These are phyloP conservation scores for Macrosiphum euphorbiae DNA, from an alignment of 2,888 invertebrate species.

Conservation along the genomic window DNA sequence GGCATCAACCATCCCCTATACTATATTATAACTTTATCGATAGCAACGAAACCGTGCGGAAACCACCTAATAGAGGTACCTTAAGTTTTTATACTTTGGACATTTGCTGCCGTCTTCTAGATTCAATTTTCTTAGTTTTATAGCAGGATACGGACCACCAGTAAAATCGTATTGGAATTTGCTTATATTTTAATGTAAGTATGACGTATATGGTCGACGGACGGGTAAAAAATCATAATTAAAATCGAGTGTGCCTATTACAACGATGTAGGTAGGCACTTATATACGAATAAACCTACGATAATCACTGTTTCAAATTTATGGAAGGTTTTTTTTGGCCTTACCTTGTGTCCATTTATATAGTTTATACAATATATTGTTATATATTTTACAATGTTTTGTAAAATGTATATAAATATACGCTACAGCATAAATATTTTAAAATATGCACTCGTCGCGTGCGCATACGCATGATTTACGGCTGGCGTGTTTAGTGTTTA, in stretches of 20 bases:
- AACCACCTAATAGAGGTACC: no score
- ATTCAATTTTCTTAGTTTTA: no score
- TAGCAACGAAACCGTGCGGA: no score
- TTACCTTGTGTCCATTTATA: not conserved
- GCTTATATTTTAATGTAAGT: not conserved
- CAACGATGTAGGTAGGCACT: not conserved
- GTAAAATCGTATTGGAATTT: not conserved
- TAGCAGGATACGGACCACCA: not conserved
- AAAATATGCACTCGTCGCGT: not conserved
- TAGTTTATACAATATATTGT: not conserved
- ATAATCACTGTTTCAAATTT: not conserved
- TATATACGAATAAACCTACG: not conserved
- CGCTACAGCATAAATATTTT: not conserved
- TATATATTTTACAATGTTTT: not conserved
- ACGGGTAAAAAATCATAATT: not conserved
- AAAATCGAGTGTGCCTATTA: not conserved
- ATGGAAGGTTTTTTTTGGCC: not conserved
- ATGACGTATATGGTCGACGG: not conserved
- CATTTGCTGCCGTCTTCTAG: no score
- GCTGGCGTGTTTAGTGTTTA: not conserved
- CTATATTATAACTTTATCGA: no score
- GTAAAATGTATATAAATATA: not conserved
- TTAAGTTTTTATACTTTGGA: no score
- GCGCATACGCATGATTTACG: not conserved
- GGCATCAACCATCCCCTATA: no score